Evolutionary conservation across 2,113 vertebrate genomes (phyloP).

Genomic region (Aythya baeri): DNA sequence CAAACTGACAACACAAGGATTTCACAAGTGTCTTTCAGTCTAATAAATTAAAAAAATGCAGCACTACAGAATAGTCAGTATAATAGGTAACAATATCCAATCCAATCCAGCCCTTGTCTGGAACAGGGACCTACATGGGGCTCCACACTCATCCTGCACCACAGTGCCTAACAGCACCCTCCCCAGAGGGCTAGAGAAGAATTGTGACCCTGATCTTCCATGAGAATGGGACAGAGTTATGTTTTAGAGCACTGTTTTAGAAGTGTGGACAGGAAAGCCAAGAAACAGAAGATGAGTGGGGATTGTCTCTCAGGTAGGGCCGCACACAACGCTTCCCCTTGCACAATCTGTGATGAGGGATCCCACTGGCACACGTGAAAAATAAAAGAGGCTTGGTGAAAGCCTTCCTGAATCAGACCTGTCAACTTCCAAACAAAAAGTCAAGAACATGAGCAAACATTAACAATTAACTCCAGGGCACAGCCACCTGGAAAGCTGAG

Average conservation of each 20-base stretch:
- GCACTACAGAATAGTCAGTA: neutral
- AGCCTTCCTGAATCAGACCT: neutral
- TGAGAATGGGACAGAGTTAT: neutral
- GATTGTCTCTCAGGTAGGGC: neutral
- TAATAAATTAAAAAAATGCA: neutral
- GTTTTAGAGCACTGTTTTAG: neutral
- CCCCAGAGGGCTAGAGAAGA: neutral
- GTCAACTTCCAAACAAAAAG: neutral
- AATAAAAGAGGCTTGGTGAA: neutral
- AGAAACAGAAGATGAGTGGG: neutral
- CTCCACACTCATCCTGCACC: neutral
- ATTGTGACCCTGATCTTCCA: neutral
- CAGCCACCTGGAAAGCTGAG: neutral
- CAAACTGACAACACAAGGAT: neutral
- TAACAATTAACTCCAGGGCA: neutral
- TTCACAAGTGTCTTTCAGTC: neutral
- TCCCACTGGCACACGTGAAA: neutral
- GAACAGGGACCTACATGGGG: neutral
- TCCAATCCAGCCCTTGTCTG: neutral
- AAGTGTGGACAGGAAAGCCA: neutral
- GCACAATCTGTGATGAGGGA: neutral
- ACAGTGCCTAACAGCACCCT: neutral
- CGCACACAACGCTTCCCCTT: neutral
- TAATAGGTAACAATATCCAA: neutral
- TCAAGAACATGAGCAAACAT: neutral